Conservation (phyloP, 23 tunicate genomes). For the Phallusia fumigata region DNA sequence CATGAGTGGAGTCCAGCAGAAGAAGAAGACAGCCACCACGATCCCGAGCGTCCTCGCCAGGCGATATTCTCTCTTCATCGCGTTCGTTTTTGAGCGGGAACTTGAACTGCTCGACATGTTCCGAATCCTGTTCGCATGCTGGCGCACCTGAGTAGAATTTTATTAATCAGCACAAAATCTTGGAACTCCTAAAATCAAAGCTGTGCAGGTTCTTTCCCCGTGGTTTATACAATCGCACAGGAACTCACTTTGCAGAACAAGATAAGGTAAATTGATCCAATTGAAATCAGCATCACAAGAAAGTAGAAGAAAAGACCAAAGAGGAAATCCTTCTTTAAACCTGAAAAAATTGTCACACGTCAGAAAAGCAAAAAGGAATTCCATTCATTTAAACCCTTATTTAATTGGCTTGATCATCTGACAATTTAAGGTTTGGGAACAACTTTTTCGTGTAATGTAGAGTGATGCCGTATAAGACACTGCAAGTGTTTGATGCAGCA, state of each 20-base stretch:
- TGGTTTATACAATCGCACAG: not conserved
- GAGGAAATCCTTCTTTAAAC: conserved; percentile 43
- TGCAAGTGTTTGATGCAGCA: too few species aligned
- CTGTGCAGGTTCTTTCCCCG: too few species aligned
- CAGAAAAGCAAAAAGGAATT: not conserved
- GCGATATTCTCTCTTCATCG: conserved; percentile 49
- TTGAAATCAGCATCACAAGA: conserved; percentile 47
- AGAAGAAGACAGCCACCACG: conserved; percentile 53
- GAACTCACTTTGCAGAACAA: conserved; percentile 64
- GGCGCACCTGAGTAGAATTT: conserved; percentile 42
- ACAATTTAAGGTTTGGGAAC: too few species aligned
- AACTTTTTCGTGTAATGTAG: too few species aligned
- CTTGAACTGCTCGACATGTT: conserved; percentile 13
- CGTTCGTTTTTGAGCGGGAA: conserved; percentile 14
- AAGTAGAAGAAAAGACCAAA: conserved; percentile 63
- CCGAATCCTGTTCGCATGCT: conserved; percentile 35
- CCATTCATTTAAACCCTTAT: too few species aligned
- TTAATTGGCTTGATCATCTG: too few species aligned
- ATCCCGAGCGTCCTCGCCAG: conserved; percentile 68
- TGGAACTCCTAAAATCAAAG: too few species aligned
- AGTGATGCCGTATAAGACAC: too few species aligned
- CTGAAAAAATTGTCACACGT: conserved; percentile 16
- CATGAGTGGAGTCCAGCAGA: conserved; percentile 75
- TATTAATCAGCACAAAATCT: too few species aligned
- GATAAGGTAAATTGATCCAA: conserved; percentile 24